These are phyloP conservation scores for Achatina immaculata DNA, from an alignment of 1,140 invertebrate species.

Conservation along the genomic window DNA sequence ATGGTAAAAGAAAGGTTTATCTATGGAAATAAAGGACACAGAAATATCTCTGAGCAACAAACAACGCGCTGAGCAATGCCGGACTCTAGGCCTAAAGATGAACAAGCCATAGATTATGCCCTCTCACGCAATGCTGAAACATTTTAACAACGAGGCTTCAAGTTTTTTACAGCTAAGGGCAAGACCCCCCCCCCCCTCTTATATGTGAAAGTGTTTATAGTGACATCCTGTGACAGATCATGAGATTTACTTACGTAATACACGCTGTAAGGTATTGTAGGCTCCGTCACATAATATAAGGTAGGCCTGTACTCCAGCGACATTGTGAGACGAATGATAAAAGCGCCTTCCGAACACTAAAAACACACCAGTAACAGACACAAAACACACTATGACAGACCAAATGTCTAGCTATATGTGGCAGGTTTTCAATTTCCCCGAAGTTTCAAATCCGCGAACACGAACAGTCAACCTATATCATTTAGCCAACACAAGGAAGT, in stretches of 20 bases:
- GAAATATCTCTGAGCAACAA: too few species aligned
- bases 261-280: slow-evolving; percentile 14
- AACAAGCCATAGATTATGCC: too few species aligned
- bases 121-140: too few species aligned
- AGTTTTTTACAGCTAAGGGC: too few species aligned
- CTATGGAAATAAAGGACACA: too few species aligned
- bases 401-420: background rate
- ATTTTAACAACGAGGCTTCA: too few species aligned
- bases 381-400: background rate
- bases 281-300: slow-evolving; percentile 12
- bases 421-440: background rate
- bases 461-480: background rate
- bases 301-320: slow-evolving; percentile 31
- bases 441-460: background rate
- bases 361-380: background rate
- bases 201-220: too few species aligned
- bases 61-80: too few species aligned
- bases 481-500: background rate
- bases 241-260: slow-evolving; percentile 37
- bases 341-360: background rate
- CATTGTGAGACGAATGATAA: background rate
- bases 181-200: too few species aligned
- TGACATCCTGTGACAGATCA: too few species aligned
- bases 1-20: too few species aligned
- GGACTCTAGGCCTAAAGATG: too few species aligned